Evolutionary conservation across 2,888 invertebrate species (phyloP).

Genomic region (Microchrysa polita): DNA sequence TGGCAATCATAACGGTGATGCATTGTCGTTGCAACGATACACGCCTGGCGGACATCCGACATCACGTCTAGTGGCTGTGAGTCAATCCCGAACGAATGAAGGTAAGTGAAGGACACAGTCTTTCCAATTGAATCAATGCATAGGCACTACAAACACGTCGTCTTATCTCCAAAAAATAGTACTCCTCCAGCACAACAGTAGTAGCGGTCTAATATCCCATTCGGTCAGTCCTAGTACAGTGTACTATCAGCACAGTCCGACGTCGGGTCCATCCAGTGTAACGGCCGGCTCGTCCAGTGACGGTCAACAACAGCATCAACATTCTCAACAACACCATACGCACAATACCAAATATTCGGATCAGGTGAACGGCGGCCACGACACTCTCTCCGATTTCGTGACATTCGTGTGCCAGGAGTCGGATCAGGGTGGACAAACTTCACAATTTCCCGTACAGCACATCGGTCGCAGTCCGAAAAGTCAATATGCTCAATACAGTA

Average conservation of each 20-base stretch:
- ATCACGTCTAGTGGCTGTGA: slow-evolving; percentile 55
- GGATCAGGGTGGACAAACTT: slow-evolving; percentile 77
- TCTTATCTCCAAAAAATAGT: slow-evolving; percentile 51
- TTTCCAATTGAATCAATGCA: neutral
- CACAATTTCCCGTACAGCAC: slow-evolving; percentile 60
- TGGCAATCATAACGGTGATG: slow-evolving; percentile 52
- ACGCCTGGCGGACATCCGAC: slow-evolving; percentile 57
- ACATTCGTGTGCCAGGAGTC: slow-evolving; percentile 97
- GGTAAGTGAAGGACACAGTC: slow-evolving; percentile 51
- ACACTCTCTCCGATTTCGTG: slow-evolving; percentile 94
- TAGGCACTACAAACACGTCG: no score
- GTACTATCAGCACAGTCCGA: slow-evolving; percentile 66
- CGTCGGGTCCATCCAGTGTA: slow-evolving; percentile 52
- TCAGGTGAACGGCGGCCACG: slow-evolving; percentile 75
- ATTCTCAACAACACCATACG: slow-evolving; percentile 63
- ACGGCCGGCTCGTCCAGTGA: slow-evolving; percentile 51
- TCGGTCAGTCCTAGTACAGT: slow-evolving; percentile 67
- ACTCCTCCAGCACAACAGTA: slow-evolving; percentile 66
- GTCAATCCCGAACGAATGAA: slow-evolving; percentile 59
- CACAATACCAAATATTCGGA: slow-evolving; percentile 74
- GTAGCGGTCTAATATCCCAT: slow-evolving; percentile 64
- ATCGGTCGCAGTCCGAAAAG: slow-evolving; percentile 71
- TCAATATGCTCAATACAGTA: slow-evolving; percentile 85
- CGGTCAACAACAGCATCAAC: slow-evolving; percentile 64
- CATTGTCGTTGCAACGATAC: slow-evolving; percentile 58